Conservation (phyloP, 2,888 invertebrate species). For the Tromatobia lineatoria region DNA sequence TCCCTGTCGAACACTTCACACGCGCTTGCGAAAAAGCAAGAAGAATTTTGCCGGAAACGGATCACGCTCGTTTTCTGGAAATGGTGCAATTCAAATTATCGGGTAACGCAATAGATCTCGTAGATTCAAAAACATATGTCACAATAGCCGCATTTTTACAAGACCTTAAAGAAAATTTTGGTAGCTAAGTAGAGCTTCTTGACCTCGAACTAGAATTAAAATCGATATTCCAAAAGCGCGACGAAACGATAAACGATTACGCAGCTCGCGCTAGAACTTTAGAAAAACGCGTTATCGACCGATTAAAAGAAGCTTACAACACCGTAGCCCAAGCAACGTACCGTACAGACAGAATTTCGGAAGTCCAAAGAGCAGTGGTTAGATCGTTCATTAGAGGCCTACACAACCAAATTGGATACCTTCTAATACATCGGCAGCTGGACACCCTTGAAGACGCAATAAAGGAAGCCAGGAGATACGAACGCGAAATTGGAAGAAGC, state of each 20-base stretch:
- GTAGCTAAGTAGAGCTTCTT: neutral
- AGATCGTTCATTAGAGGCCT: conserved; percentile 6
- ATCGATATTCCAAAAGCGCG: conserved; percentile 5
- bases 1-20: conserved; percentile 9
- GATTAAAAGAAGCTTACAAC: conserved; percentile 12
- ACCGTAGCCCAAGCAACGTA: neutral
- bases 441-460: neutral
- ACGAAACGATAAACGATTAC: neutral
- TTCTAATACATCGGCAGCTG: neutral
- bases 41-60: neutral
- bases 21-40: conserved; percentile 20
- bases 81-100: conserved; percentile 14
- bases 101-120: conserved; percentile 1
- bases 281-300: neutral
- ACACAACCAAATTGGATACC: neutral
- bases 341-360: neutral
- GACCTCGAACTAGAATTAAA: conserved; percentile 31
- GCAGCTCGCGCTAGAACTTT: conserved; percentile 5
- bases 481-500: conserved; percentile 1
- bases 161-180: conserved; percentile 2
- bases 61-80: neutral
- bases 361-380: conserved; percentile 5
- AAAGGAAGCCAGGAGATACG: neutral
- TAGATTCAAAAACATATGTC: conserved; percentile 2
- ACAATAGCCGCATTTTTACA: neutral